These are phyloP conservation scores for Grammatotria lemairii DNA, from an alignment of 2,113 vertebrate genomes.

Conservation along the genomic window DNA sequence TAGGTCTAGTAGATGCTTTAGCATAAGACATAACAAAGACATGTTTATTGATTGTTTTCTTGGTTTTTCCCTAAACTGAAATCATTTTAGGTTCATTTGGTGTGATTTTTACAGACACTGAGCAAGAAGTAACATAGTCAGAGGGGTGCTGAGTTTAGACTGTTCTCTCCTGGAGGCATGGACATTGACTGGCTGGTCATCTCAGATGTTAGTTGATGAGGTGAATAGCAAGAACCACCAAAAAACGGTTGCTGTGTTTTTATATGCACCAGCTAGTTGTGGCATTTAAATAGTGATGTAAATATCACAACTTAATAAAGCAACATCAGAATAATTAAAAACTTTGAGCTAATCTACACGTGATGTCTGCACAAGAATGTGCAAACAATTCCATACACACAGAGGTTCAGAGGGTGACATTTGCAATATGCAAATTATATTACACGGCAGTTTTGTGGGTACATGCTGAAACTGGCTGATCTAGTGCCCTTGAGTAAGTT, in stretches of 20 bases:
- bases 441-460: neutral
- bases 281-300: neutral
- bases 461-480: neutral
- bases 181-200: neutral
- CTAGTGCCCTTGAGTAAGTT: conserved; percentile 30
- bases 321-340: neutral
- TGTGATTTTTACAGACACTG: neutral
- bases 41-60: neutral
- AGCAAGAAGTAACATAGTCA: neutral
- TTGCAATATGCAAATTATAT: neutral
- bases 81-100: neutral
- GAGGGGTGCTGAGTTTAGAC: neutral
- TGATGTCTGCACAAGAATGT: neutral
- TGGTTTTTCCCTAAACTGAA: neutral
- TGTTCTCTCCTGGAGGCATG: neutral
- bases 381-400: neutral
- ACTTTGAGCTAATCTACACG: neutral
- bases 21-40: neutral
- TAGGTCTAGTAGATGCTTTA: neutral
- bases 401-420: neutral
- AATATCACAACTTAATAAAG: neutral
- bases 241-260: neutral
- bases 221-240: neutral
- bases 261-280: neutral
- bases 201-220: neutral